phyloP scores from a whole-genome alignment of 1,140 invertebrate species.

The Drosophila repleta region DNA sequence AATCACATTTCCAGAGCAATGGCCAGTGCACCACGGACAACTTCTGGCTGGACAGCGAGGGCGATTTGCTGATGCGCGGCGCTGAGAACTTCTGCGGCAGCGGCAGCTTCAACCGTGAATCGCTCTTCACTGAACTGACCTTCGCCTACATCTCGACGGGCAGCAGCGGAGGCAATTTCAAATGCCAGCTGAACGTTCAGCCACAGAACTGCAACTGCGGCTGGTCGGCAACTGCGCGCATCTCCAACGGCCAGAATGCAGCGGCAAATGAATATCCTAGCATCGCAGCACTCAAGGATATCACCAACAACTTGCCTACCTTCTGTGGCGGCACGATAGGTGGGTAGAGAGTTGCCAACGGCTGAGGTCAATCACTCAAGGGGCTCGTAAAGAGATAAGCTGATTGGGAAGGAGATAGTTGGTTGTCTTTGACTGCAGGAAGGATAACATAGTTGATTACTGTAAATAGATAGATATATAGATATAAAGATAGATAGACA shows the following conservation, averaged over 20 bases:
- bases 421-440: no score
- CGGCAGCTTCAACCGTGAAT: conserved; percentile 58
- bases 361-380: not conserved
- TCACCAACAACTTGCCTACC: conserved; percentile 7
- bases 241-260: conserved; percentile 65
- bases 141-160: conserved; percentile 68
- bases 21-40: conserved; percentile 68
- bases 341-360: conserved; percentile 18
- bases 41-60: conserved; percentile 72
- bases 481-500: no score
- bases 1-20: conserved; percentile 30
- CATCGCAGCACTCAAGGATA: conserved; percentile 67
- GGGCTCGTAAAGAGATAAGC: no score
- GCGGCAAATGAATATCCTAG: conserved; percentile 69
- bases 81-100: conserved; percentile 75
- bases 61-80: conserved; percentile 63
- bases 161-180: conserved; percentile 50
- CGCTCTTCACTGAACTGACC: conserved; percentile 63
- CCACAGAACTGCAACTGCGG: conserved; percentile 71
- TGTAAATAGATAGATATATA: no score
- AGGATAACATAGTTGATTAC: no score
- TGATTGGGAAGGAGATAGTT: no score
- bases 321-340: conserved; percentile 72
- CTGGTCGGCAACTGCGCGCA: conserved; percentile 66
- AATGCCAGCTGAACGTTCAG: conserved; percentile 45